Evolutionary conservation across 2,113 vertebrate species (phyloP).

Genomic region (Oryctolagus cuniculus): mOryCun1.1 NC_091445.1:13034001-13034500

Average conservation of each 20-base stretch:
- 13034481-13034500: background rate
- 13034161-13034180: background rate
- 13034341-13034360: slow-evolving; percentile 7
- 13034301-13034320: background rate
- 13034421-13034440: background rate
- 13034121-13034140: background rate
- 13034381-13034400: background rate
- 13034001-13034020: background rate
- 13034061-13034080: background rate
- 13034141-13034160: background rate
- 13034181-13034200: background rate
- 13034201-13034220: background rate
- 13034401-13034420: slow-evolving; percentile 50
- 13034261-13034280: background rate
- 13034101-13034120: background rate
- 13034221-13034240: background rate
- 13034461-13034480: background rate
- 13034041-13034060: background rate
- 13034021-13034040: background rate
- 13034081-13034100: background rate
- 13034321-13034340: slow-evolving; percentile 3
- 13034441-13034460: slow-evolving; percentile 3
- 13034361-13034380: background rate
- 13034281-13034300: background rate
- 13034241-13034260: background rate